Conservation (phyloP, 2,888 invertebrate genomes). For the Hofmannophila pseudospretella region DNA sequence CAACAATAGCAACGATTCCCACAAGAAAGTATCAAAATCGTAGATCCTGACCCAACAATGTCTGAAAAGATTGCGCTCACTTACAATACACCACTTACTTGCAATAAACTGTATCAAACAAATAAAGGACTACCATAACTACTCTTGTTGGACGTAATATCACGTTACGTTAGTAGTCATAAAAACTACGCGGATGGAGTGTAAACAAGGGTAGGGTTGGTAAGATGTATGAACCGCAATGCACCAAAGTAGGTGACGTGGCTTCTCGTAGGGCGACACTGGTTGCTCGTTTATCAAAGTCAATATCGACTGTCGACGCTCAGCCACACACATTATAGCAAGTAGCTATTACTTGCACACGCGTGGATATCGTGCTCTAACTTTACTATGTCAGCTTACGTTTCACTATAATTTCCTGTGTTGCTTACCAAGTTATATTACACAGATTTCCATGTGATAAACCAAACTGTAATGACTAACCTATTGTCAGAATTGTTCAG, state of each 20-base stretch:
- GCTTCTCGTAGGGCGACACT: slow-evolving; percentile 69
- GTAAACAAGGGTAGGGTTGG: slow-evolving; percentile 62
- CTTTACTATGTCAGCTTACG: slow-evolving; percentile 9
- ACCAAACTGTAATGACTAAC: no score
- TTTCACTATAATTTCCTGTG: not conserved
- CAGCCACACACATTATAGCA: slow-evolving; percentile 49
- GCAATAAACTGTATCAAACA: slow-evolving; percentile 60
- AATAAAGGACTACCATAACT: slow-evolving; percentile 59
- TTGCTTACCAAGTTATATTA: no score
- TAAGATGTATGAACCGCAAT: slow-evolving; percentile 64
- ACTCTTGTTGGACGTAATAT: slow-evolving; percentile 54
- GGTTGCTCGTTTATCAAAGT: slow-evolving; percentile 74
- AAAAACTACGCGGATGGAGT: slow-evolving; percentile 64
- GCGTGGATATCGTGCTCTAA: slow-evolving; percentile 18
- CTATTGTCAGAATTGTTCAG: no score
- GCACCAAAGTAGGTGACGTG: slow-evolving; percentile 73
- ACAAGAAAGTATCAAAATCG: slow-evolving; percentile 20
- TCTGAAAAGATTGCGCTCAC: slow-evolving; percentile 32
- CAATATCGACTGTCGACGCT: slow-evolving; percentile 70
- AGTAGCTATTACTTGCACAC: slow-evolving; percentile 49
- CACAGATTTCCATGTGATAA: no score
- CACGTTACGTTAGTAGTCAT: slow-evolving; percentile 60
- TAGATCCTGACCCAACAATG: slow-evolving; percentile 23
- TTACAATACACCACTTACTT: slow-evolving; percentile 48
- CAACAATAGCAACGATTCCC: slow-evolving; percentile 15